Percentiles rank a stretch among this genome's conserved stretches.
These are phyloP conservation scores for Orthosia cruda DNA, from an alignment of 2,888 invertebrate species.

Conservation along the genomic window DNA sequence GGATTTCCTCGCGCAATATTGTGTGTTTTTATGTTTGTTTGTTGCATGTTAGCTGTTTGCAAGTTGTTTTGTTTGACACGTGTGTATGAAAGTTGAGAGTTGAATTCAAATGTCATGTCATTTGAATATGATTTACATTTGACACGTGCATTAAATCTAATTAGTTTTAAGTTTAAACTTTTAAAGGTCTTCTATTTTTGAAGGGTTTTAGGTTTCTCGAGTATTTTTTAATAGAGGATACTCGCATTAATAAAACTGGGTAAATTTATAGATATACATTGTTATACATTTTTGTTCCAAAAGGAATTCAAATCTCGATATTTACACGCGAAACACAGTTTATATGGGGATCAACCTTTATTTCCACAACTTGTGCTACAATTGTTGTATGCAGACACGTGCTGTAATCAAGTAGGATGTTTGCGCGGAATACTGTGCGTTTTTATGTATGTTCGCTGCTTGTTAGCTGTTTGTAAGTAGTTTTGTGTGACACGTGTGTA, in stretches of 20 bases:
- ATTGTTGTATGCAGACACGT: slow-evolving; percentile 62
- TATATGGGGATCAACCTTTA: slow-evolving; percentile 59
- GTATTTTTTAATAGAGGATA: neutral
- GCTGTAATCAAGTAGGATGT: slow-evolving; percentile 53
- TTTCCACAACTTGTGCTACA: slow-evolving; percentile 54
- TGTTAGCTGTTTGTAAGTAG: slow-evolving; percentile 32
- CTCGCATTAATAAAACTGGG: neutral
- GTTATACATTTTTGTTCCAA: neutral
- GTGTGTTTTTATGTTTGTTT: slow-evolving; percentile 65
- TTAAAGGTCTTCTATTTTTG: neutral
- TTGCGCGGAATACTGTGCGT: slow-evolving; percentile 46
- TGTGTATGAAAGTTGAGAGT: slow-evolving; percentile 32
- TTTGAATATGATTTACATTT: neutral
- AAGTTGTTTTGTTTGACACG: slow-evolving; percentile 35
- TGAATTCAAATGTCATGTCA: slow-evolving; percentile 18
- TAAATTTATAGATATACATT: neutral
- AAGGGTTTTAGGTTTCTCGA: neutral
- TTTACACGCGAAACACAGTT: slow-evolving; percentile 63
- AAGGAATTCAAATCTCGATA: slow-evolving; percentile 63
- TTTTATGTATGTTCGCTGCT: slow-evolving; percentile 62
- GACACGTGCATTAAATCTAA: neutral
- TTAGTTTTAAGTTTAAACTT: neutral
- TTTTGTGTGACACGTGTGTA: slow-evolving; percentile 41
- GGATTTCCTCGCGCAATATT: slow-evolving; percentile 57
- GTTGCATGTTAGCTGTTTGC: slow-evolving; percentile 36